Evolutionary conservation across 53 echinoderm and acorn worm genomes (phyloP).

Genomic region (Paelopatides confundens): DNA sequence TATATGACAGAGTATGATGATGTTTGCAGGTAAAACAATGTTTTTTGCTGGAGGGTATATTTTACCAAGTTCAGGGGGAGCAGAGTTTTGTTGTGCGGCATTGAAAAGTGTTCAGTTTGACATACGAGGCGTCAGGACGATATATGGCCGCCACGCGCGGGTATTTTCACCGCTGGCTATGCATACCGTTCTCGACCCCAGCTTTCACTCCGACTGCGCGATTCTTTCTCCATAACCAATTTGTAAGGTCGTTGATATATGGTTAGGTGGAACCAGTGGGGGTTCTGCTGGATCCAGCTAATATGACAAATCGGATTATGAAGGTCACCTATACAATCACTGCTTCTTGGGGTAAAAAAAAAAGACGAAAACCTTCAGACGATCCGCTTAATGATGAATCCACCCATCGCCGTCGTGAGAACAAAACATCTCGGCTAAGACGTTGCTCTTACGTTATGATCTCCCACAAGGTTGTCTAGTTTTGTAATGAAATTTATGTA

Average conservation of each 20-base stretch:
- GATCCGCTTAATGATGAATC: no score
- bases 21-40: background rate
- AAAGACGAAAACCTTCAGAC: no score
- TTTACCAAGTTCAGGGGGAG: background rate
- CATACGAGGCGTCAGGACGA: background rate
- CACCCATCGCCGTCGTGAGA: no score
- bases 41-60: background rate
- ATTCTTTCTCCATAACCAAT: background rate
- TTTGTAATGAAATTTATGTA: no score
- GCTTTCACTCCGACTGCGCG: background rate
- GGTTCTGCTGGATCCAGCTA: slow-evolving; percentile 18
- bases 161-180: slow-evolving; percentile 6
- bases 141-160: background rate
- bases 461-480: no score
- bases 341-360: no score
- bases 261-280: slow-evolving; percentile 13
- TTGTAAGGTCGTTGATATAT: background rate
- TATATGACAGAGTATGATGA: no score
- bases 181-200: slow-evolving; percentile 31
- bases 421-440: no score
- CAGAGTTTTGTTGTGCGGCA: background rate
- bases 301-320: slow-evolving; percentile 18
- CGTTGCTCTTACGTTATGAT: no score
- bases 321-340: background rate
- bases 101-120: slow-evolving; percentile 11